phyloP scores from a whole-genome alignment of 2,113 vertebrate genomes.

The Hyperoodon ampullatus region DNA sequence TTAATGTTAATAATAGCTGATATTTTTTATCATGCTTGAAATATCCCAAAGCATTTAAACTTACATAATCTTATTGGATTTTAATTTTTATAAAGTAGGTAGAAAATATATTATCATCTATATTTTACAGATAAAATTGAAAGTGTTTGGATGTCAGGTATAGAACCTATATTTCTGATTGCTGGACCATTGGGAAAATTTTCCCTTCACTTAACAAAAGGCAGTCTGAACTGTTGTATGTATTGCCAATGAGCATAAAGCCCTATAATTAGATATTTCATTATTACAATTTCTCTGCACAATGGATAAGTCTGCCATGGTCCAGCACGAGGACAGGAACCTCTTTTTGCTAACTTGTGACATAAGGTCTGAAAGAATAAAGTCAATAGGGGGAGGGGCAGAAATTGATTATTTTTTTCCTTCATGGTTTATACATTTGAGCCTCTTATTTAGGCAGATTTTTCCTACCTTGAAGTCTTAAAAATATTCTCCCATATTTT shows the following conservation, averaged over 20 bases:
- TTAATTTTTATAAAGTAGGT: background rate
- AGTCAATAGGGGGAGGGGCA: background rate
- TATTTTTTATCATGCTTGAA: conserved; percentile 10
- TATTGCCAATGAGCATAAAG: background rate
- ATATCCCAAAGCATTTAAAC: conserved; percentile 5
- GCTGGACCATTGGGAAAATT: background rate
- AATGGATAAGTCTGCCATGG: background rate
- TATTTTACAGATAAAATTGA: conserved; percentile 27
- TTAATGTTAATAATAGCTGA: background rate
- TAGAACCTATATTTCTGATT: background rate
- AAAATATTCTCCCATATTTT: background rate
- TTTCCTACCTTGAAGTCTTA: background rate
- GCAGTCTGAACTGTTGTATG: background rate
- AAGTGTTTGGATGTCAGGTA: background rate
- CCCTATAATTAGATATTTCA: background rate
- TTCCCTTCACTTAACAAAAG: conserved; percentile 4
- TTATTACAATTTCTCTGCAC: background rate
- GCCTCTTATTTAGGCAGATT: background rate
- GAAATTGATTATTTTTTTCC: background rate
- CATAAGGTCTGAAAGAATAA: background rate
- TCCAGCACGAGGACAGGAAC: background rate
- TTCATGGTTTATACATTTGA: background rate
- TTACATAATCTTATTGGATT: background rate
- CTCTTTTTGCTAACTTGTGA: background rate
- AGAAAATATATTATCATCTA: background rate